Evolutionary conservation across 1,140 invertebrate species (phyloP).

Genomic region (Aphidius ervi): DNA sequence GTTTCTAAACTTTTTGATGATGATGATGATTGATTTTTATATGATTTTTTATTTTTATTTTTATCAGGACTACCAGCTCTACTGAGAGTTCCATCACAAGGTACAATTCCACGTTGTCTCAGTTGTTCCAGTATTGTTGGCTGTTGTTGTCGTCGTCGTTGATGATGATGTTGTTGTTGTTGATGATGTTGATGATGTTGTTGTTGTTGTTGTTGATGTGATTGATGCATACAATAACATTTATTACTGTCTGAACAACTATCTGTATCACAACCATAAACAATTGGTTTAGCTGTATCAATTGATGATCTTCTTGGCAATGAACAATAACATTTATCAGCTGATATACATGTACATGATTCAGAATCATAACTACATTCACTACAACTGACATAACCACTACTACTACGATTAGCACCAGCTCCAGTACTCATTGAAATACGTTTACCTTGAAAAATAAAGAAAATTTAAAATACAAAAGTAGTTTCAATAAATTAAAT

Average conservation of each 20-base stretch:
- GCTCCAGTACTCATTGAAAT: slow-evolving; percentile 32
- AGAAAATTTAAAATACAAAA: slow-evolving; percentile 10
- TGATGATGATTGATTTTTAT: slow-evolving; percentile 27
- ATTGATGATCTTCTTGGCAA: slow-evolving; percentile 42
- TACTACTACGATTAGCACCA: slow-evolving; percentile 49
- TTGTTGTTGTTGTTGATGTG: slow-evolving; percentile 46
- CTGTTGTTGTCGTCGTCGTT: slow-evolving; percentile 39
- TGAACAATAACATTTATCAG: slow-evolving; percentile 75
- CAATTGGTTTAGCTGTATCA: slow-evolving; percentile 29
- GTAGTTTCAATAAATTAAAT: not conserved
- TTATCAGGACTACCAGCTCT: slow-evolving; percentile 41
- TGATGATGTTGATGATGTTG: not conserved
- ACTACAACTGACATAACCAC: slow-evolving; percentile 75
- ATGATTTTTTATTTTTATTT: slow-evolving; percentile 27
- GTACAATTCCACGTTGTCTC: slow-evolving; percentile 54
- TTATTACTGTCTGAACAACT: slow-evolving; percentile 84
- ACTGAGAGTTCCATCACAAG: slow-evolving; percentile 51
- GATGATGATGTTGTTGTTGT: too few relatives aligned
- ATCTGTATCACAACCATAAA: slow-evolving; percentile 77
- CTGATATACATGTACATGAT: slow-evolving; percentile 68
- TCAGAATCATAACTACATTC: slow-evolving; percentile 81
- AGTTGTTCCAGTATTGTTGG: slow-evolving; percentile 54
- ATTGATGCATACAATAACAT: slow-evolving; percentile 70
- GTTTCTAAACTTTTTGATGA: slow-evolving; percentile 60
- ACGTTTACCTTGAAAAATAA: slow-evolving; percentile 36